Base-by-base conservation (phyloP, 2,797 vertebrate genomes). In the Phataginus tricuspis region DNA sequence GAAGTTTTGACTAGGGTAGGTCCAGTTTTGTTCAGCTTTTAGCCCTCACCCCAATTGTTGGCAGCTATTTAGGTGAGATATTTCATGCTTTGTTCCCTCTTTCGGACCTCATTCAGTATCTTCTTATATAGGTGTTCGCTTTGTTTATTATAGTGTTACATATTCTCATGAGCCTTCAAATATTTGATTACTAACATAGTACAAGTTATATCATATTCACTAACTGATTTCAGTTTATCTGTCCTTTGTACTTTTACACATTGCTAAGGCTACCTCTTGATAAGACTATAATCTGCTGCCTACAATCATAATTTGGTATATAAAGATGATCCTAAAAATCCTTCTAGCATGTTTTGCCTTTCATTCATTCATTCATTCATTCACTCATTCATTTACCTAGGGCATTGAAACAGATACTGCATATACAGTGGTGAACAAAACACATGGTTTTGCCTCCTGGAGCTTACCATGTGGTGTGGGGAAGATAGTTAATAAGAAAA, bases 401-500 rank as follows among this genome's bases (percentile, higher is more conserved):
- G 39, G 83, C 16, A 68, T n/a, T 74, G 61, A 74, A 90, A 78
- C 75, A 63, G 63, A 91, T 85, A 29, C n/a, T 93, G 27, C 51
- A 68, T 71, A n/a, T 55, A 75, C 18, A 74, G 27, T 78, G 55
- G 31, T 29, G 37, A 82, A 59, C 31, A 64, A 86, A 90, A 77
- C 29, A 82, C 9, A 57, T 15, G 12, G n/a, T 86, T 86, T 72
- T 77, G 37, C 13, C 39, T 88, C 27, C 37, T 91, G 77, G 34
- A 66, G 29, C 74, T 49, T 86, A 49, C 61, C 34, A 57, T 51
- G 25, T 84, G 34, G 31, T 42, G 75, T 11, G 29, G 34, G 29
- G 19, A 15, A 82, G 57, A 83, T 42, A 74, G 64, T 85, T 75
- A 85, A 49, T 82, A 86, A 90, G 84, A 86, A 83, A 95, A 83